phyloP scores from a whole-genome alignment of 2,797 vertebrate species.

The Betta splendens region DNA sequence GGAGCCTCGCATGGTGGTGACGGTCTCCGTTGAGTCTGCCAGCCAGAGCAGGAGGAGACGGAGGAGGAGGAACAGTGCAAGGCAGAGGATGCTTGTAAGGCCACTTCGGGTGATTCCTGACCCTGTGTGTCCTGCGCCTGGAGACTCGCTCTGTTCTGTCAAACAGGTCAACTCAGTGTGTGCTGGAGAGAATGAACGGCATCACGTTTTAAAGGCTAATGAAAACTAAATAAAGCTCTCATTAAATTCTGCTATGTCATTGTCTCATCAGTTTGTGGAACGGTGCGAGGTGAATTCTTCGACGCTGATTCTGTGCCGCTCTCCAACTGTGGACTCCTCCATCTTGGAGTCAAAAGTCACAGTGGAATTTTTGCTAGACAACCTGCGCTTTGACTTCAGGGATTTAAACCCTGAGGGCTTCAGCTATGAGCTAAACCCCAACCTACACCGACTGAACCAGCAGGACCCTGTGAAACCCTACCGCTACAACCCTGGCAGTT shows the following conservation, averaged over 20 bases:
- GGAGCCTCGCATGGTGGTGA: constrained; percentile 89
- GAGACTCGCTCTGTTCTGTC: constrained; percentile 74
- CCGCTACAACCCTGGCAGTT: constrained; percentile 95
- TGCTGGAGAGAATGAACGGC: neutral
- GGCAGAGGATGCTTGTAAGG: constrained; percentile 49
- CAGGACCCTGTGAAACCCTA: constrained; percentile 88
- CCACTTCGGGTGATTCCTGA: constrained; percentile 78
- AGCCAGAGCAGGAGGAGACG: constrained; percentile 45
- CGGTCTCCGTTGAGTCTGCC: constrained; percentile 68
- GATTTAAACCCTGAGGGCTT: constrained; percentile 83
- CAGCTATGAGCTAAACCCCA: constrained; percentile 89
- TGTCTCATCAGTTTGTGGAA: constrained; percentile 83
- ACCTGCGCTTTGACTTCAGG: constrained; percentile 89
- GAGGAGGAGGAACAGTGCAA: constrained; percentile 46
- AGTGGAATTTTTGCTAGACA: constrained; percentile 93
- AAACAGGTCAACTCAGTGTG: constrained; percentile 78
- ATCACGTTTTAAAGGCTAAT: neutral
- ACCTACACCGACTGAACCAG: constrained; percentile 85
- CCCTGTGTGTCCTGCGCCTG: constrained; percentile 74
- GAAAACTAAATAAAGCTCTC: neutral
- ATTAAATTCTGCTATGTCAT: constrained; percentile 1
- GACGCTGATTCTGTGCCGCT: constrained; percentile 87
- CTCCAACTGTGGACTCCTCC: constrained; percentile 84
- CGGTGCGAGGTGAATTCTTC: constrained; percentile 90
- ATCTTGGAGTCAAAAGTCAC: constrained; percentile 74